A percentile compares a stretch with the other conserved stretches of the same genome.
These are phyloP conservation scores for Xenentodon cancila DNA, from an alignment of 2,797 vertebrate species.

Conservation along the genomic window DNA sequence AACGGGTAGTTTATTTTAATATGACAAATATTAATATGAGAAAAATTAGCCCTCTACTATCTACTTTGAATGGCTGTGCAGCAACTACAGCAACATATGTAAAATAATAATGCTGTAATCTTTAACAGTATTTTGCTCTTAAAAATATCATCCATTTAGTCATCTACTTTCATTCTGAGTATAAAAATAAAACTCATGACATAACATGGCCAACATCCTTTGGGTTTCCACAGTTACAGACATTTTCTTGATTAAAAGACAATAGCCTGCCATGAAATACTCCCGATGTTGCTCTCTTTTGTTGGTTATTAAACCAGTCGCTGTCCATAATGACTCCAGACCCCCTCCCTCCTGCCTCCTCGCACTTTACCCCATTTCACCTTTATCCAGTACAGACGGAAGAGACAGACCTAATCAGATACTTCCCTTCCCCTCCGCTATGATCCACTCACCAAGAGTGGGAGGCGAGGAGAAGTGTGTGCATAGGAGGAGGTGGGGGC, in stretches of 20 bases:
- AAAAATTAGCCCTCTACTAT: no score
- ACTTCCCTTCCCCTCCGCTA: slow-evolving; percentile 50
- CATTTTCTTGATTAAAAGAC: slow-evolving; percentile 65
- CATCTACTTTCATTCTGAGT: slow-evolving; percentile 15
- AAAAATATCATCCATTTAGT: neutral
- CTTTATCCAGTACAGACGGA: slow-evolving; percentile 61
- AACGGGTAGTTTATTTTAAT: no score
- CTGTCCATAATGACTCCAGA: slow-evolving; percentile 62
- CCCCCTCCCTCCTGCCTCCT: slow-evolving; percentile 33
- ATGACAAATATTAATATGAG: no score
- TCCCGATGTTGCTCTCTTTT: slow-evolving; percentile 44
- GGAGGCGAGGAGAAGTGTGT: slow-evolving; percentile 35
- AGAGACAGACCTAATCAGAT: slow-evolving; percentile 75
- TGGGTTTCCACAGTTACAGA: slow-evolving; percentile 25
- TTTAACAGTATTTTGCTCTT: neutral
- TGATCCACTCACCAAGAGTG: slow-evolving; percentile 60
- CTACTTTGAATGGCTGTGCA: no score
- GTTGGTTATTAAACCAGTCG: slow-evolving; percentile 69
- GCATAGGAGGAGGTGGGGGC: neutral
- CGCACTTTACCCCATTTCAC: slow-evolving; percentile 67
- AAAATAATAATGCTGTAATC: neutral
- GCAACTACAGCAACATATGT: no score
- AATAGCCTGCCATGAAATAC: slow-evolving; percentile 65
- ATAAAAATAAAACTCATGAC: slow-evolving; percentile 47
- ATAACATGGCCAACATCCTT: slow-evolving; percentile 38